phyloP scores from a whole-genome alignment of 2,113 vertebrate species.

The Psilopsiagon aymara region DNA sequence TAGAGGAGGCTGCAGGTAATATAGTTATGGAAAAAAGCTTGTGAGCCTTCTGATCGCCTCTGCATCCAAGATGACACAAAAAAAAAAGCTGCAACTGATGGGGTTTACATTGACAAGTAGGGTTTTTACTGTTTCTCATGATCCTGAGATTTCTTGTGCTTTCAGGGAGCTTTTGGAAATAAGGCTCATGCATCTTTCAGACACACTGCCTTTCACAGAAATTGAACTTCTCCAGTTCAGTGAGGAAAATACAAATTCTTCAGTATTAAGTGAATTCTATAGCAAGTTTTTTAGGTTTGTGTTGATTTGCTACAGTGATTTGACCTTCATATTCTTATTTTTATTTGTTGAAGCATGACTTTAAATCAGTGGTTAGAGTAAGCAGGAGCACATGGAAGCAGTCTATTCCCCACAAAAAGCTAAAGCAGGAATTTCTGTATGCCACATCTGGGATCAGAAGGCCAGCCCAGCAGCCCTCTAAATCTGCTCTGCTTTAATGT shows the following conservation, averaged over 20 bases:
- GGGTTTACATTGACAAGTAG: not conserved
- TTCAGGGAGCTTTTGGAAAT: slow-evolving; percentile 21
- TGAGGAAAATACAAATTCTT: not conserved
- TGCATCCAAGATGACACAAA: not conserved
- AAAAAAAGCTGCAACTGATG: not conserved
- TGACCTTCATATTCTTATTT: not conserved
- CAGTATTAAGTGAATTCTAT: not conserved
- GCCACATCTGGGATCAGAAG: not conserved
- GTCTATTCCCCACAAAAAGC: not conserved
- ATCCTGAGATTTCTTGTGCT: not conserved
- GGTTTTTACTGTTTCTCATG: not conserved
- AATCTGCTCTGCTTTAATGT: not conserved
- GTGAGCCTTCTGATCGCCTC: not conserved
- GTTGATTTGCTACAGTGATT: not conserved
- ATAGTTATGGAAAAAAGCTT: not conserved
- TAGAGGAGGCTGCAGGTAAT: not conserved
- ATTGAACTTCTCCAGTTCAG: not conserved
- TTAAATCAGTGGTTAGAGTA: not conserved
- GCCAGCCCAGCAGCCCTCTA: not conserved
- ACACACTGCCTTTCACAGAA: not conserved
- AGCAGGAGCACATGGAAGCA: not conserved
- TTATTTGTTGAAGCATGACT: not conserved
- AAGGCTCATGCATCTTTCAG: not conserved
- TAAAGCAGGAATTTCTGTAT: not conserved
- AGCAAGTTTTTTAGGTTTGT: not conserved